These are phyloP conservation scores for Drosophila pseudotakahashii DNA, from an alignment of 2,888 invertebrate species.

Conservation along the genomic window DNA sequence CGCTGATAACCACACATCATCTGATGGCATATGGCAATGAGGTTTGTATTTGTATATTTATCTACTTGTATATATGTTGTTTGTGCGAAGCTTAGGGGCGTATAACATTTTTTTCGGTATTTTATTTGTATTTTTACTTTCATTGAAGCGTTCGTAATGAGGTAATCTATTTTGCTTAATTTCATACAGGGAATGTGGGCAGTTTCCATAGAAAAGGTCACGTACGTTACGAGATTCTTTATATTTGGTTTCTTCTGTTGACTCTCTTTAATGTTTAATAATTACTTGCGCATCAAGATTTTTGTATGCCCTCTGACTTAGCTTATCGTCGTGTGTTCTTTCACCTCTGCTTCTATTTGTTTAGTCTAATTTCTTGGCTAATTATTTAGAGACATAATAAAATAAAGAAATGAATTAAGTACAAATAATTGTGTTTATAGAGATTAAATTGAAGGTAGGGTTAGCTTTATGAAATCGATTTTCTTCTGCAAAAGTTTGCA, in stretches of 20 bases:
- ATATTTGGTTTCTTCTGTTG: slow-evolving; percentile 4
- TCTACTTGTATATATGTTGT: slow-evolving; percentile 6
- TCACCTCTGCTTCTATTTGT: slow-evolving; percentile 22
- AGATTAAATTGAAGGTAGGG: background rate
- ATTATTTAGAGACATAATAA: slow-evolving; percentile 22
- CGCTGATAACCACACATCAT: slow-evolving; percentile 99
- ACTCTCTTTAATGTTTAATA: slow-evolving; percentile 22
- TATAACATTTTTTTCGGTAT: slow-evolving; percentile 11
- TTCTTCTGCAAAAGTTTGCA: too few species aligned
- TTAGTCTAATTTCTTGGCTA: slow-evolving; percentile 1
- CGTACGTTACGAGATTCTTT: slow-evolving; percentile 16
- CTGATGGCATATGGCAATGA: slow-evolving; percentile 99
- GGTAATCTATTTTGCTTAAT: slow-evolving; percentile 24
- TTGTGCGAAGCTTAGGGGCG: slow-evolving; percentile 29
- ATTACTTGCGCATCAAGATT: slow-evolving; percentile 31
- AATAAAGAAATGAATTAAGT: slow-evolving; percentile 11
- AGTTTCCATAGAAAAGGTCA: slow-evolving; percentile 34
- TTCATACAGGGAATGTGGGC: slow-evolving; percentile 14
- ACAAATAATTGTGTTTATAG: background rate
- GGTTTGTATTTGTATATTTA: slow-evolving; percentile 86
- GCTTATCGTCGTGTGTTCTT: slow-evolving; percentile 32
- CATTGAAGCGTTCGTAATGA: slow-evolving; percentile 12
- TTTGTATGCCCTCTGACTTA: slow-evolving; percentile 16
- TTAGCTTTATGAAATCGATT: too few species aligned
- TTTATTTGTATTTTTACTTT: slow-evolving; percentile 8